Base-by-base conservation (phyloP, 2,113 vertebrate species). In the Syrrhaptes paradoxus region DNA sequence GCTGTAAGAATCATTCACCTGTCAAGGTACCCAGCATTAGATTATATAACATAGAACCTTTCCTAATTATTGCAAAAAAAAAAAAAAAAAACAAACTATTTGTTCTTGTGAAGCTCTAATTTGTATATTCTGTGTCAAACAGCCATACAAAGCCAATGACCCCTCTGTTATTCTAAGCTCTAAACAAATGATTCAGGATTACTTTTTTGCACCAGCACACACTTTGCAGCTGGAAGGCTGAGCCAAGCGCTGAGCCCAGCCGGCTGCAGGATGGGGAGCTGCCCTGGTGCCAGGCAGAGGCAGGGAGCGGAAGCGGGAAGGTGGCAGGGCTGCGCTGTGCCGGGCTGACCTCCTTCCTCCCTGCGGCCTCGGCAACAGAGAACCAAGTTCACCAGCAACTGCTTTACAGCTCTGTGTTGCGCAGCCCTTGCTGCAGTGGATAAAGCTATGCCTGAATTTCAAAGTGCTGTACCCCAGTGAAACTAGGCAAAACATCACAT, bases 351-450 rank as follows among this genome's bases (percentile, higher is more conserved):
- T 80, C 80, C 43, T 67, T 55, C 52, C 57, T 76, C 38, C 68
- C 59, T 0, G 1, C 1, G 1, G 32, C 14, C 11, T 29, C 5
- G 3, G 58, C 58, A 10, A 8, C 0, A 7, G 13, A 38, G 62
- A 65, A 3, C 38, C 62, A 38, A 25, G 46, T 3, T 61, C 81
- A n/a, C 6, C 65, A 34, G 34, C 25, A 36, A 32, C 68, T 62
- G 81, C 28, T 62, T 31, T 16, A 13, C 36, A 45, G 58, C 62
- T 34, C 80, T 51, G 46, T 3, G 0, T 68, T 21, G 31, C 87
- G n/a, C 73, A 81, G 76, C 21, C 29, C 26, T n/a, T 52, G 8
- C 76, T 71, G 32, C 84, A 45, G 34, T 2, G 11, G 4, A 41
- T 78, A 10, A 48, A 57, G 41, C 49, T 49, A 57, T 73, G 29